Conservation (phyloP, 2,113 vertebrate species). For the Sporophila hypoxantha region DNA sequence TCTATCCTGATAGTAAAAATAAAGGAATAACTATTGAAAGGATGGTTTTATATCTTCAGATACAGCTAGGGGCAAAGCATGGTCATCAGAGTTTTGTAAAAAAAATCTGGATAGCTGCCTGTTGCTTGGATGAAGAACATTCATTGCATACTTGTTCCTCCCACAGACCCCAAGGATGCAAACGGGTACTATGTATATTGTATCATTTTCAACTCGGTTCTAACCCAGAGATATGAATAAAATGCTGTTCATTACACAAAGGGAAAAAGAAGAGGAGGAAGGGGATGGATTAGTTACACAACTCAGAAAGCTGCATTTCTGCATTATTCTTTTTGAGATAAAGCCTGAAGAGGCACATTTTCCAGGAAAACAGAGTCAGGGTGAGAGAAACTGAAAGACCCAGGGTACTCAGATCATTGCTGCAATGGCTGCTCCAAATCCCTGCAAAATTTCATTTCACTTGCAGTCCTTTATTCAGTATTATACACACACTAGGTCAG, state of each 20-base stretch:
- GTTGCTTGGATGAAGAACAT: conserved; percentile 40
- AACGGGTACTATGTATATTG: conserved; percentile 42
- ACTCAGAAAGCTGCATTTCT: conserved; percentile 10
- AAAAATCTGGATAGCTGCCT: conserved; percentile 44
- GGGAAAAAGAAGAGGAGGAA: not conserved
- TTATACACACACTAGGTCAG: not conserved
- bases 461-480: not conserved
- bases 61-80: conserved; percentile 40
- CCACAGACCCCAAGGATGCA: conserved; percentile 53
- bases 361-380: not conserved
- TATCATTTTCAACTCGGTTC: conserved; percentile 32
- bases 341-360: conserved; percentile 3
- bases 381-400: not conserved
- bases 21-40: conserved; percentile 44
- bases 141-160: conserved; percentile 41
- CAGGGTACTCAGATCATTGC: not conserved
- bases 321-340: conserved; percentile 4
- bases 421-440: not conserved
- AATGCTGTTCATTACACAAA: conserved; percentile 40
- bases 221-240: conserved; percentile 51
- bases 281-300: conserved; percentile 22
- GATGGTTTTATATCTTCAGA: conserved; percentile 27
- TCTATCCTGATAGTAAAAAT: conserved; percentile 18
- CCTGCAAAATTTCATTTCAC: not conserved
- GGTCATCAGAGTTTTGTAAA: conserved; percentile 8